A percentile compares a stretch with the other conserved stretches of the same genome.
Conservation (phyloP, 1,140 invertebrate species). For the Heliconius hermathena region DNA sequence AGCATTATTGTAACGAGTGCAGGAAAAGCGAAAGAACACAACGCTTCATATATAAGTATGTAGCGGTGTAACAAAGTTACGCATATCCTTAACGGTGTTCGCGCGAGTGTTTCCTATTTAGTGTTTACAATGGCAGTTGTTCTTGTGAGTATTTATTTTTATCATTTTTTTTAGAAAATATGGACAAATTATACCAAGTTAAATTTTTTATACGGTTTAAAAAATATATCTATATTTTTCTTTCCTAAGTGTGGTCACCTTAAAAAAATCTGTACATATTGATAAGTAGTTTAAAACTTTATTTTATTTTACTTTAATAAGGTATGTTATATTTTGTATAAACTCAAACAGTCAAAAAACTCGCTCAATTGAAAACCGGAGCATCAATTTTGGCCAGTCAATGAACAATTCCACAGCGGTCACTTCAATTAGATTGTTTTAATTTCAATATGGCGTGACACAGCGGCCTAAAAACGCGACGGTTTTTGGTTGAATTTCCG, state of each 20-base stretch:
- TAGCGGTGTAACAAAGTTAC: not conserved
- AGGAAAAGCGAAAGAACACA: constrained; percentile 22
- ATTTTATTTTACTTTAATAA: no score
- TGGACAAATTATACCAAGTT: no score
- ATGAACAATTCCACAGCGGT: not conserved
- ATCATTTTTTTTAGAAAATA: constrained; percentile 6
- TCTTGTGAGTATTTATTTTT: constrained; percentile 40
- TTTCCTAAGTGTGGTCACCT: no score
- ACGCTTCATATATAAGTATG: not conserved
- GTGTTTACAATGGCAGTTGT: constrained; percentile 39
- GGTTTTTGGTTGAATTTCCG: no score
- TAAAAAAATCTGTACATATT: no score
- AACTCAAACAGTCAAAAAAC: no score
- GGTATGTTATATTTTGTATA: no score
- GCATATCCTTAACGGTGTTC: constrained; percentile 36
- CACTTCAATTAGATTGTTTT: not conserved
- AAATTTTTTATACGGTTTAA: no score
- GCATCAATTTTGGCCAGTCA: not conserved
- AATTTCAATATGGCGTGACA: not conserved
- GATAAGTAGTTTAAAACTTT: no score
- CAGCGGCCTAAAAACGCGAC: no score
- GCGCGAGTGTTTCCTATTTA: constrained; percentile 31
- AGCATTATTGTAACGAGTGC: not conserved
- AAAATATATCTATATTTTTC: no score
- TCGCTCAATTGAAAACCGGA: not conserved